Base-by-base conservation (phyloP, 2,888 invertebrate species). In the Platycheirus rosarum region DNA sequence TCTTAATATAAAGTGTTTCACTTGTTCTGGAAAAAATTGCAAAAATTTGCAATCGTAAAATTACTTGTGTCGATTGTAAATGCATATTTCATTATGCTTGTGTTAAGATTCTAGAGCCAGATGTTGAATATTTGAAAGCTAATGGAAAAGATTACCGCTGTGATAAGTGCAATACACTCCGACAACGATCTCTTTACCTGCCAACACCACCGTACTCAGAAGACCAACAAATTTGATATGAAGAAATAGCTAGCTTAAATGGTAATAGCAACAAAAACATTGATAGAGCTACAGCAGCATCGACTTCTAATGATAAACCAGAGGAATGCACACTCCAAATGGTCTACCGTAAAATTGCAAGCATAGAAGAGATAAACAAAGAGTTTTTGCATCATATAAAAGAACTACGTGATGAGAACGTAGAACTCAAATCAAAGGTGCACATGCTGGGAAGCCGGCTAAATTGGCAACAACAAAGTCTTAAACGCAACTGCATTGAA, bases 381-480 rank as follows among this genome's bases (percentile, higher is more conserved):
- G n/a, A n/a, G n/a, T n/a, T n/a, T n/a, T n/a, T n/a, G n/a, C n/a
- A n/a, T n/a, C n/a, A n/a, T n/a, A n/a, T n/a, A n/a, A n/a, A n/a
- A n/a, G n/a, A n/a, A 8, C 49, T 49, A 14, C 49, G 49, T 49
- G 6, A 23, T 13, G 49, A 49, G 9, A 49, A 49, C 13, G 13
- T 14, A n/a, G 49, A 49, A 9, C 49, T 49, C 13, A 49, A 49
- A 29, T 23, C 48, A 6, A 48, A 48, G 6, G 5, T 48, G 0
- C n/a, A 48, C 26, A 48, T 11, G 6, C 48, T 48, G 0, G 48
- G 23, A 26, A 48, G 13, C 13, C 3, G 7, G 23, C 23, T 48
- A 13, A 48, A 48, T 26, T 48, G 48, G 48, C 23, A 48, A 48
- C 13, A 26, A 13, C 48, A 48, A 48, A n/a, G 7, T n/a, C 48